Percentiles rank a stretch among this genome's conserved stretches.
Evolutionary conservation across 2,888 invertebrate species (phyloP).

Genomic region (Dicranocentrus wangi): DNA sequence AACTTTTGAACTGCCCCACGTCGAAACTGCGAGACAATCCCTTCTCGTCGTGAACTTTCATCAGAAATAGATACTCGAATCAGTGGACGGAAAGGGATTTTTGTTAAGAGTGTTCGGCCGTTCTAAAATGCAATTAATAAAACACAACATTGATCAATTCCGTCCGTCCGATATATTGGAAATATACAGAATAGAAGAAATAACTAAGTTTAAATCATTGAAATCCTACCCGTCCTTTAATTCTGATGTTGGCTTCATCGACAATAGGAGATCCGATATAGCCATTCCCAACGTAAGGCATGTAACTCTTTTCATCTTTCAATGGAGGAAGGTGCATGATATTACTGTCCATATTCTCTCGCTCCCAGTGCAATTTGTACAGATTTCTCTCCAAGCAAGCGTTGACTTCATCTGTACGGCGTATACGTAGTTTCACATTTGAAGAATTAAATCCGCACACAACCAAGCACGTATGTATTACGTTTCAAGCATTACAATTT

Average conservation of each 20-base stretch:
- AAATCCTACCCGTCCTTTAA: constrained; percentile 76
- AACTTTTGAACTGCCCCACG: constrained; percentile 81
- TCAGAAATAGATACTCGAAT: constrained; percentile 78
- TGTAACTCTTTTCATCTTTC: constrained; percentile 78
- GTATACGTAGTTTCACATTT: neutral
- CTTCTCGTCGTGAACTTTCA: constrained; percentile 79
- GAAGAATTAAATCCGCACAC: too few species aligned
- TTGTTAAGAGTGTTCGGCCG: constrained; percentile 81
- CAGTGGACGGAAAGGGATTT: constrained; percentile 82
- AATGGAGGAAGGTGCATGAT: constrained; percentile 79
- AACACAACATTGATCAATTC: neutral
- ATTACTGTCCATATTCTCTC: constrained; percentile 82
- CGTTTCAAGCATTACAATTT: too few species aligned
- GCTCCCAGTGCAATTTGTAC: constrained; percentile 79
- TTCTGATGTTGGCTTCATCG: constrained; percentile 80
- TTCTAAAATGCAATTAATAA: constrained; percentile 71
- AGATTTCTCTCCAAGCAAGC: constrained; percentile 82
- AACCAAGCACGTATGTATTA: too few species aligned
- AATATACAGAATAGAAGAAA: neutral
- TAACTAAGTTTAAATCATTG: neutral
- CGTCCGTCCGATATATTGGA: neutral
- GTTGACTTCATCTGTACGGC: constrained; percentile 77
- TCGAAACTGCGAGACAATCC: constrained; percentile 80
- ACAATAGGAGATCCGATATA: constrained; percentile 81
- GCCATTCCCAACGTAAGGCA: constrained; percentile 86